Evolutionary conservation across 2,113 vertebrate species (phyloP).

Genomic region (Aldabrachelys gigantea): DNA sequence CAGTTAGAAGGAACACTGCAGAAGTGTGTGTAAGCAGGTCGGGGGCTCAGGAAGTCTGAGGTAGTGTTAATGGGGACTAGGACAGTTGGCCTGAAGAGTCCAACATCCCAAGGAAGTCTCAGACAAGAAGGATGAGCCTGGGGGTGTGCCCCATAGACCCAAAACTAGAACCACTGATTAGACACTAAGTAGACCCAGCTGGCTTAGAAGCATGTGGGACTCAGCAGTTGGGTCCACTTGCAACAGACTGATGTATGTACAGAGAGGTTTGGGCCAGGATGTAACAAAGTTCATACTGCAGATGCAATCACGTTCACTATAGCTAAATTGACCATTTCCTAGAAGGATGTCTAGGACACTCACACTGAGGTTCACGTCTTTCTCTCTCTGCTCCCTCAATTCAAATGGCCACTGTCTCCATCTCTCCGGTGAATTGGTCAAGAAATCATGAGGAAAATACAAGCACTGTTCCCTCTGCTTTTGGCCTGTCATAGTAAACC

Average conservation of each 20-base stretch:
- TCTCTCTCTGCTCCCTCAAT: neutral
- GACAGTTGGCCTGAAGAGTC: neutral
- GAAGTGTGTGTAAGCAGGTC: neutral
- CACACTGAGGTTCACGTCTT: neutral
- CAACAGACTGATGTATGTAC: neutral
- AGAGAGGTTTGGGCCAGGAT: neutral
- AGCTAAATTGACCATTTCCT: neutral
- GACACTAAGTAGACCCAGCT: neutral
- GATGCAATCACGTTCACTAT: neutral
- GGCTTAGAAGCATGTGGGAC: neutral
- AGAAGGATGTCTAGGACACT: neutral
- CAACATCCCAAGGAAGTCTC: neutral
- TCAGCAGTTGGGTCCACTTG: neutral
- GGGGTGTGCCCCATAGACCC: neutral
- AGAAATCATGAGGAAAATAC: neutral
- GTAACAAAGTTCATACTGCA: neutral
- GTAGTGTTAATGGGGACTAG: rapidly evolving
- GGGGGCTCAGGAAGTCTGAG: neutral
- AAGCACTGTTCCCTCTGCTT: too few species aligned
- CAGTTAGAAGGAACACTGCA: neutral
- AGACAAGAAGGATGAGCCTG: neutral
- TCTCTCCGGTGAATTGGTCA: neutral
- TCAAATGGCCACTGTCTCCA: neutral
- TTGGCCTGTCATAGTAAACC: neutral
- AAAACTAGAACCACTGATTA: neutral